Evolutionary conservation across 2,888 invertebrate genomes (phyloP).

Genomic region (Drosophila cognata): DNA sequence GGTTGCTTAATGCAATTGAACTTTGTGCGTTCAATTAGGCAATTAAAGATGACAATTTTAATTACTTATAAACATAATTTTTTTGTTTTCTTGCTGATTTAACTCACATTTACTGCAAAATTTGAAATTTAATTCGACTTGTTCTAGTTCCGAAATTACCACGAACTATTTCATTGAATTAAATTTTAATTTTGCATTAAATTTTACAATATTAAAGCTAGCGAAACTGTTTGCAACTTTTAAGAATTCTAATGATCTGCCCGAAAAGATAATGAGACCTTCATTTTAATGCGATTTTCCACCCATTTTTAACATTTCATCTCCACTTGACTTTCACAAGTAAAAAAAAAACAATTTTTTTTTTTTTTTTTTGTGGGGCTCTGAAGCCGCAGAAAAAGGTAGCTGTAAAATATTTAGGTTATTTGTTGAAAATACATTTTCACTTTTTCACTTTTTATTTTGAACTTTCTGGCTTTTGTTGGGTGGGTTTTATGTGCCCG

Average conservation of each 20-base stretch:
- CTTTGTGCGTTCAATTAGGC: constrained; percentile 49
- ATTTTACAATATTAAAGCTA: background rate
- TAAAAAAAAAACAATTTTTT: constrained; percentile 56
- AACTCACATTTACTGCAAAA: background rate
- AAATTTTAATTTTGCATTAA: too few species aligned
- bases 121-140: background rate
- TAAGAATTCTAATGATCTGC: background rate
- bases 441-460: constrained; percentile 48
- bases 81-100: background rate
- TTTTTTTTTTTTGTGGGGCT: constrained; percentile 24
- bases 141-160: background rate
- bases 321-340: constrained; percentile 61
- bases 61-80: background rate
- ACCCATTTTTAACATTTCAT: constrained; percentile 13
- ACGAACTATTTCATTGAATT: background rate
- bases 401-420: constrained; percentile 68
- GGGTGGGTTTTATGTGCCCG: constrained; percentile 7
- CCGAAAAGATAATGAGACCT: background rate
- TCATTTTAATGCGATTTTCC: background rate
- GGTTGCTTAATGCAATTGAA: background rate
- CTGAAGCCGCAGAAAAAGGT: constrained; percentile 60
- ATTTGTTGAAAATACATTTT: constrained; percentile 71
- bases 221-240: background rate
- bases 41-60: background rate
- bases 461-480: constrained; percentile 21